Evolutionary conservation across 2,113 vertebrate genomes (phyloP), one percentile per base, ranked within the genome.

Genomic region (Petaurus breviceps): DNA sequence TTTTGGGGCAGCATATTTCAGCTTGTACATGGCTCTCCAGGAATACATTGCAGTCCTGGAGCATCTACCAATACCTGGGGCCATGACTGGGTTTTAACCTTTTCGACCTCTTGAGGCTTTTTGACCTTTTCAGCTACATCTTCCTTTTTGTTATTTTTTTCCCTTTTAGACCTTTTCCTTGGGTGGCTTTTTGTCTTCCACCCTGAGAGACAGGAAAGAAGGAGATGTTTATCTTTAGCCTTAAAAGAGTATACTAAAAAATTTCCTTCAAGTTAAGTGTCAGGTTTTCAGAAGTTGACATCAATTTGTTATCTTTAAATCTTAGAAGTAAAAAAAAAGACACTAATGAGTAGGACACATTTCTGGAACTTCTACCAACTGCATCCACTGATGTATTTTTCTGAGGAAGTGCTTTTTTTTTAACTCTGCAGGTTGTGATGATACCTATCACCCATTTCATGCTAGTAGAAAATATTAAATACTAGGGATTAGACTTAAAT

Each of bases 201-300:
- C n/a, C n/a, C n/a, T n/a, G n/a, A n/a, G n/a, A n/a, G n/a, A n/a
- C n/a, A n/a, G n/a, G n/a, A n/a, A n/a, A n/a, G n/a, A n/a, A n/a
- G n/a, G n/a, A n/a, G 28, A 54, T n/a, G 47, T 89, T 28, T 47
- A 94, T 25, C 55, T 93, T 91, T 92, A 91, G 22, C 92, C 46
- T 96, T 89, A 77, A 96, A 96, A 77, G 53, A 9, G 90, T 57
- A 7, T 31, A 96, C 52, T 93, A 94, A 94, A 92, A 55, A 90
- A 97, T 94, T 24, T 50, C 61, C 94, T 61, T 28, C 2, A 14
- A 51, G 43, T 10, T 95, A 89, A 98, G 96, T 92, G 94, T 93
- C 50, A 96, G 53, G 47, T n/a, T 96, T 94, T 97, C 89, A 96
- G 95, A 95, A 96, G 91, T 97, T 97, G 93, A 96, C 55, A 97